Conservation (phyloP, 2,888 invertebrate species). For the Pollenia amentaria region DNA sequence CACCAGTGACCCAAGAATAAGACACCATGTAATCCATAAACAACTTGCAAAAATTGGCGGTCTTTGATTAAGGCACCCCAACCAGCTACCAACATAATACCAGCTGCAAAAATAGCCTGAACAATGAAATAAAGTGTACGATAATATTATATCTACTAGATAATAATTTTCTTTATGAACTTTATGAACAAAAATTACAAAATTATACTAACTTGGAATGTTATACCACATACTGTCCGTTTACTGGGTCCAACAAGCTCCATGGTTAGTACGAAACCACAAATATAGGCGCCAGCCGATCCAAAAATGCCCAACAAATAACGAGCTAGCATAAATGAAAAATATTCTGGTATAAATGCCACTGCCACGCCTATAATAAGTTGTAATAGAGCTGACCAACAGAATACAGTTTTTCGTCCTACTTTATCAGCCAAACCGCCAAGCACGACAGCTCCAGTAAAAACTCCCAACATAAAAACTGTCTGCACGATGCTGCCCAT, state of each 20-base stretch:
- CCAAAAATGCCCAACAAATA: conserved; percentile 93
- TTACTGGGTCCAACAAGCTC: conserved; percentile 92
- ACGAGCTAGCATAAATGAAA: conserved; percentile 88
- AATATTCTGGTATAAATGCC: conserved; percentile 91
- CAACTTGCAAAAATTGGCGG: conserved; percentile 90
- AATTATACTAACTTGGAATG: conserved; percentile 84
- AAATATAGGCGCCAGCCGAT: conserved; percentile 88
- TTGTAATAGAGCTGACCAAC: conserved; percentile 90
- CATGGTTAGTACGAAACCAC: conserved; percentile 88
- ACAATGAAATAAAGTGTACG: not conserved
- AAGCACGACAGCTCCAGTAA: conserved; percentile 90
- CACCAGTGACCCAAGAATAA: conserved; percentile 92
- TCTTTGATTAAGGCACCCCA: conserved; percentile 92
- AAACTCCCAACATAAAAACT: conserved; percentile 91
- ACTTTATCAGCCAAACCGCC: conserved; percentile 92
- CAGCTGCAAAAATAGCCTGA: conserved; percentile 91
- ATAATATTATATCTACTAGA: not conserved
- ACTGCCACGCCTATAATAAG: conserved; percentile 89
- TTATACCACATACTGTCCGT: conserved; percentile 91
- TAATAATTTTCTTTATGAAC: not conserved
- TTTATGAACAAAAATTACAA: not conserved
- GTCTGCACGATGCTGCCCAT: conserved; percentile 92
- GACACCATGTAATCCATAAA: conserved; percentile 91
- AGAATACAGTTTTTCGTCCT: conserved; percentile 92
- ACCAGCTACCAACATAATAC: conserved; percentile 92